Percentiles rank a stretch among this genome's conserved stretches.
Evolutionary conservation across 2,888 invertebrate genomes (phyloP).

Genomic region (Cerastoderma edule): DNA sequence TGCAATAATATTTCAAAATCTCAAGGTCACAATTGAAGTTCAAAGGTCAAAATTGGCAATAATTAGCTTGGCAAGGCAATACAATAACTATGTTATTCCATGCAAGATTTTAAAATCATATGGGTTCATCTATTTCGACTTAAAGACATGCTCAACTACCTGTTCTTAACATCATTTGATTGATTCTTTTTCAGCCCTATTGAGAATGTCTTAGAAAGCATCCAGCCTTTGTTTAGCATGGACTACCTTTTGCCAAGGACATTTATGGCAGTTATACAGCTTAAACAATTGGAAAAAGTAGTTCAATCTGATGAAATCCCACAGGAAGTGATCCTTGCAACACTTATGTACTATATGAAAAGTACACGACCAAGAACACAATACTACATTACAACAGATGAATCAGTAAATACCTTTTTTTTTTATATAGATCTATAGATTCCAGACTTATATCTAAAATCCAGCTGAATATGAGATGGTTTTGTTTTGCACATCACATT

Average conservation of each 20-base stretch:
- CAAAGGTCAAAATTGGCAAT: background rate
- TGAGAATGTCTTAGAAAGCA: constrained; percentile 24
- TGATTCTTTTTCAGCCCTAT: constrained; percentile 30
- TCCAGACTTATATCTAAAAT: background rate
- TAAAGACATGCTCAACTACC: background rate
- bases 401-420: background rate
- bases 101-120: background rate
- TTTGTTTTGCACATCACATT: background rate
- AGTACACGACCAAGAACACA: background rate
- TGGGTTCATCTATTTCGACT: background rate
- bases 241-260: constrained; percentile 60
- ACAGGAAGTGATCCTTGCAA: constrained; percentile 46
- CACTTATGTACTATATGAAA: constrained; percentile 34
- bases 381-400: background rate
- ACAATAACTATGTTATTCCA: background rate
- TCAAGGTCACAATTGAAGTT: background rate
- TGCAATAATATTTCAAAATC: too few relatives aligned
- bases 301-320: constrained; percentile 32
- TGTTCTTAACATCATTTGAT: background rate
- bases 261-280: constrained; percentile 38
- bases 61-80: background rate
- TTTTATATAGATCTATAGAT: background rate
- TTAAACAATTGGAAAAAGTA: constrained; percentile 22
- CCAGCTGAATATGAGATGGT: background rate
- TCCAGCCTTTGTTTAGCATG: constrained; percentile 46